Conservation (phyloP, 2,113 vertebrate genomes). For the Pseudonaja textilis region DNA sequence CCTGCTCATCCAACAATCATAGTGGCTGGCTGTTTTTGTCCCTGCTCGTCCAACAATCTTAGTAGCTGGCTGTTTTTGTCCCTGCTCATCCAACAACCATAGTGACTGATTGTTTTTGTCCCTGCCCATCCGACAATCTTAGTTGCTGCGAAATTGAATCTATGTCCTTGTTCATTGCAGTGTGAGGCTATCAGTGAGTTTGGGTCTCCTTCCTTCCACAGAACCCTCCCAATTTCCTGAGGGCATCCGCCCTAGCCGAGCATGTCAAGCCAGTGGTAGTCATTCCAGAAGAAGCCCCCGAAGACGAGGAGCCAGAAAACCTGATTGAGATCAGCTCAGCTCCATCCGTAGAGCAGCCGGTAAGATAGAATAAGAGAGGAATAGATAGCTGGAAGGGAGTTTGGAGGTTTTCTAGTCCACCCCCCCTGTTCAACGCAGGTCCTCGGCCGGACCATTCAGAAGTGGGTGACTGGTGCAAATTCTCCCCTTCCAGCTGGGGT, state of each 20-base stretch:
- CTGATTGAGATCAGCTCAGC: slow-evolving; percentile 83
- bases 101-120: background rate
- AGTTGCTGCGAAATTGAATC: background rate
- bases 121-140: background rate
- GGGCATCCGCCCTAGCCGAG: slow-evolving; percentile 89
- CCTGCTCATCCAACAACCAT: no score
- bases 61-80: no score
- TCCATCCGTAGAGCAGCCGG: slow-evolving; percentile 64
- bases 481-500: background rate
- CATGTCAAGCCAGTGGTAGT: slow-evolving; percentile 96
- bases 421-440: background rate
- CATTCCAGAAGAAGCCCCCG: slow-evolving; percentile 84
- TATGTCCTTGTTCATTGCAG: background rate
- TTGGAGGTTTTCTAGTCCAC: no score
- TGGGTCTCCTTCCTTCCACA: background rate
- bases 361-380: slow-evolving; percentile 28
- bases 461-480: background rate
- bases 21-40: no score
- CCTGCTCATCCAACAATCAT: no score
- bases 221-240: slow-evolving; percentile 91
- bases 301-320: slow-evolving; percentile 88
- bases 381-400: no score
- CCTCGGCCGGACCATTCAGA: background rate
- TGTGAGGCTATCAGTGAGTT: background rate
- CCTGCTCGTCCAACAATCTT: no score